Percentiles rank a stretch among this genome's conserved stretches.
Evolutionary conservation across 2,888 invertebrate species (phyloP).

Genomic region (Ochropacha duplaris): DNA sequence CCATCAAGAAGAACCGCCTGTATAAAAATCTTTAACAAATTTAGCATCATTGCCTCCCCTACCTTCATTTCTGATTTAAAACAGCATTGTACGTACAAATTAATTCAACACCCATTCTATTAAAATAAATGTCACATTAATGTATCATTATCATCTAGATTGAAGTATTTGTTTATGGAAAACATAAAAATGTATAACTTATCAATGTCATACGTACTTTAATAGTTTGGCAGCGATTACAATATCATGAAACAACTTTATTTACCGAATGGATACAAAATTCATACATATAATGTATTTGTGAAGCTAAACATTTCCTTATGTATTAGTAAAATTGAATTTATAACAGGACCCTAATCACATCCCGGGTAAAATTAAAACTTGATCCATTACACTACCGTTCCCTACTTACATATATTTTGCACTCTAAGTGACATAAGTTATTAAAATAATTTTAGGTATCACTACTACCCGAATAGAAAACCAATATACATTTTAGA

Average conservation of each 20-base stretch:
- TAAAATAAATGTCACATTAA: neutral
- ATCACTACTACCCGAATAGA: conserved; percentile 12
- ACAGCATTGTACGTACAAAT: neutral
- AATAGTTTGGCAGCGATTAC: neutral
- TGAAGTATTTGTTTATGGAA: neutral
- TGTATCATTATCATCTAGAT: neutral
- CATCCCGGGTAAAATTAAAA: conserved; percentile 27
- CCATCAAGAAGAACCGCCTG: too few species aligned
- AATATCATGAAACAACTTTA: neutral
- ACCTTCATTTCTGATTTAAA: too few species aligned
- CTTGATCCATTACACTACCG: conserved; percentile 24
- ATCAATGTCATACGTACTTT: neutral
- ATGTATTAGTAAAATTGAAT: neutral
- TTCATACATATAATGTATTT: neutral
- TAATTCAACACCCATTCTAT: neutral
- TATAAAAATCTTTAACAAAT: too few species aligned
- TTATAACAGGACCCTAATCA: conserved; percentile 39
- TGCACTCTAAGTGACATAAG: conserved; percentile 35
- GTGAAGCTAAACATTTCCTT: neutral
- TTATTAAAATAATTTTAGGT: conserved; percentile 9
- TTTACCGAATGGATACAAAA: neutral
- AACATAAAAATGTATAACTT: neutral
- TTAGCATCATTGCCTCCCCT: too few species aligned
- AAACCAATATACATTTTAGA: conserved; percentile 20
- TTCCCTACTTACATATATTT: conserved; percentile 42